Evolutionary conservation across 2,888 invertebrate genomes (phyloP), one percentile per base, ranked within the genome.

Genomic region (Brachylomia viminalis): DNA sequence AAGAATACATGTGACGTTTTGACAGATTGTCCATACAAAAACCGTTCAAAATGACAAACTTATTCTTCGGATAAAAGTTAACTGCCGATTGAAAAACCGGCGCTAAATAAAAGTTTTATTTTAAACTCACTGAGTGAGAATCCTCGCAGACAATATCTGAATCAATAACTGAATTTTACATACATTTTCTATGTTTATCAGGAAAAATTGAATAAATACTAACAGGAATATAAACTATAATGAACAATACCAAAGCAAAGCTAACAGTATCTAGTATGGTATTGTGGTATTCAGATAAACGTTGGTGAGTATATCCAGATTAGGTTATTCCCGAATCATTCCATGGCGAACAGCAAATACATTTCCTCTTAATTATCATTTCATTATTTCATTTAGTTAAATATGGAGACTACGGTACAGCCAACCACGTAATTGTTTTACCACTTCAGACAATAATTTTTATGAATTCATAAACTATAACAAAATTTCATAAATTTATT

Each of bases 161-260:
- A 79, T 75, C 33, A 74, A 83, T 83, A 80, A 79, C 52, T 80
- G 30, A 68, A 70, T 56, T 49, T 54, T 66, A n/a, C 13, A 38
- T n/a, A 6, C 38, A 38, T 61, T 64, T 30, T 54, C 38, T 33
- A 58, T n/a, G 42, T 66, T 42, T 42, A 66, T 54, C 52, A 81
- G 80, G 64, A 52, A 11, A 77, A 59, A 68, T 49, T 49, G 30
- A 6, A 80, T 30, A 33, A 58, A 77, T 59, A 58, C 6, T 45
- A 72, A 68, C 78, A 79, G 79, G 74, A 81, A n/a, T n/a, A n/a
- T n/a, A n/a, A n/a, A n/a, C n/a, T 69, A 83, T 58, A 49, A 27
- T 54, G 13, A 61, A 62, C 56, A 54, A 73, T 52, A 79, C 10
- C 5, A 54, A 68, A 58, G 54, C 30, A 38, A 49, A 30, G 1